Percentiles rank a stretch among this genome's conserved stretches.
Conservation (phyloP, 2,113 vertebrate genomes). For the Corythaixoides concolor region DNA sequence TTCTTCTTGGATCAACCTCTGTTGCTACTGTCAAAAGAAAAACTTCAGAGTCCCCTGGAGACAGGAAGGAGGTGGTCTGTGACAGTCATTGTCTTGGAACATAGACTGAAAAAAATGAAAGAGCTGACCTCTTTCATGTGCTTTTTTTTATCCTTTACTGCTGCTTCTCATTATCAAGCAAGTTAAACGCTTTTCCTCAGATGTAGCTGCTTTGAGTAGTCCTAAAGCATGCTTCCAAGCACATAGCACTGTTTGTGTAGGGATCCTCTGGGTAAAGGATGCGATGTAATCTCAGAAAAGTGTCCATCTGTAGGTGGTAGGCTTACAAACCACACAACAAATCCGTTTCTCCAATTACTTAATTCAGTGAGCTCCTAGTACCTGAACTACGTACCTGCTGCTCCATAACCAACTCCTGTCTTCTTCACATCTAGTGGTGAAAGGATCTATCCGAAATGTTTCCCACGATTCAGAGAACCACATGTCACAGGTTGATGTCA, state of each 20-base stretch:
- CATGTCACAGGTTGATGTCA: constrained; percentile 73
- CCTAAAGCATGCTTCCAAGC: background rate
- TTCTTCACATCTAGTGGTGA: constrained; percentile 72
- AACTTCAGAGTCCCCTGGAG: background rate
- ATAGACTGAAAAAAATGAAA: background rate
- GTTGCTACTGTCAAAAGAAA: background rate
- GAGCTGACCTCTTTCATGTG: background rate
- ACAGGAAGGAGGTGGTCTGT: background rate
- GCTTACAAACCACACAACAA: background rate
- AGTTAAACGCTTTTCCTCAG: background rate
- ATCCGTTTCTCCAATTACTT: background rate
- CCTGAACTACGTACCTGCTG: background rate
- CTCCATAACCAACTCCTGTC: background rate
- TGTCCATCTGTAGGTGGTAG: background rate
- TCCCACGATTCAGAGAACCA: constrained; percentile 69
- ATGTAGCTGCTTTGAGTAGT: background rate
- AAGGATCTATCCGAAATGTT: constrained; percentile 77
- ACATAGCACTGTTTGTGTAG: background rate
- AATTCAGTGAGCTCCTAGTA: background rate
- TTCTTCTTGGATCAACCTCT: background rate
- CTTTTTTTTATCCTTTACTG: background rate
- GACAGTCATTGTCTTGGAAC: background rate
- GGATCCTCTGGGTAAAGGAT: background rate
- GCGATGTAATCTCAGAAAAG: background rate
- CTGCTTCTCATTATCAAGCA: background rate